Base-by-base conservation (phyloP, 2,797 vertebrate species). In the Catharus ustulatus region DNA sequence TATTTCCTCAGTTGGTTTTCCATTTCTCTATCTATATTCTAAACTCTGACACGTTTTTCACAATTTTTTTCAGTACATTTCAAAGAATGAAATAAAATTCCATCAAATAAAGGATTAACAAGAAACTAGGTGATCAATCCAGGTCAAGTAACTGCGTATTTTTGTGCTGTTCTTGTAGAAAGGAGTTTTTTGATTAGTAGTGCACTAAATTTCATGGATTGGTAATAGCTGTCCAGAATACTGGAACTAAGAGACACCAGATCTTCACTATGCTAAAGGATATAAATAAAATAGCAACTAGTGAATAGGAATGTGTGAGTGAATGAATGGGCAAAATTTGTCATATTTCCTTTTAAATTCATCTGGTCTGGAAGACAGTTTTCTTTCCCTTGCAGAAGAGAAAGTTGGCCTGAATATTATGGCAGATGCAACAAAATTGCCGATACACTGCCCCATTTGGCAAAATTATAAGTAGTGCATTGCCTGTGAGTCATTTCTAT, bases 331-430 rank as follows among this genome's bases (percentile, higher is more conserved):
- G 23, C 42, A 88, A 62, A 90, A 90, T 86, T 86, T 86, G 10
- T 81, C 17, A 29, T 77, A 59, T 36, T 91, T 72, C 21, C 32
- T 84, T 95, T 88, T 81, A 58, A 64, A 66, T 51, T 88, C 13
- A 58, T 68, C 54, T 81, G 19, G 5, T 90, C 58, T 88, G 34
- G 42, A 90, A 91, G 66, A 36, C 66, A 68, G 26, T 78, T 77
- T 93, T 64, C 69, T 84, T 86, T 95, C 46, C 38, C 49, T 75
- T 78, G 40, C 42, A n/a, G 54, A 68, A 86, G 73, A 88, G 46
- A 88, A 90, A 88, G 10, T 85, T 92, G 66, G 48, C 80, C n/a
- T 61, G 66, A 93, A 84, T 90, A 62, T 68, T 86, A 78, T 12
- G 58, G 76, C 80, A 95, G 86, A 84, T 84, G 58, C 42, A 80